Percentiles rank a stretch among this genome's conserved stretches.
phyloP scores from a whole-genome alignment of 2,888 invertebrate species.

The Agrochola circellaris region DNA sequence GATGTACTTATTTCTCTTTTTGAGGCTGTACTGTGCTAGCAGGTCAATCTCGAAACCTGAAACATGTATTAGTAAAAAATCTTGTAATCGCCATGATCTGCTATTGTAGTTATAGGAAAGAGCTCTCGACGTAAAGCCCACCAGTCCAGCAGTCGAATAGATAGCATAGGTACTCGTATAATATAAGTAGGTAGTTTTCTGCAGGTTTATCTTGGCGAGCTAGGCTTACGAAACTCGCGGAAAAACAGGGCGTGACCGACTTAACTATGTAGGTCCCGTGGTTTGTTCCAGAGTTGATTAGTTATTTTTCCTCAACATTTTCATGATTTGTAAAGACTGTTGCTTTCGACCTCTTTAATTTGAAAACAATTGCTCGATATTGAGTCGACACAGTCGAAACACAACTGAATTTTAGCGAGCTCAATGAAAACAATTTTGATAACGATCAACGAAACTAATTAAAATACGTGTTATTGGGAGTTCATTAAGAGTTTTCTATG shows the following conservation, averaged over 20 bases:
- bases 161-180: not conserved
- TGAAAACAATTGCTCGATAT: conserved; percentile 12
- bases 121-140: not conserved
- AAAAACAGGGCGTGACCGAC: conserved; percentile 55
- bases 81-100: not conserved
- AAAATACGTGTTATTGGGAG: conserved; percentile 42
- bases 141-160: not conserved
- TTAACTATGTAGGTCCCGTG: conserved; percentile 30
- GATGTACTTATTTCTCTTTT: too few relatives aligned
- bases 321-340: conserved; percentile 16
- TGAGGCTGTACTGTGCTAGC: not conserved
- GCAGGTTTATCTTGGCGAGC: conserved; percentile 34
- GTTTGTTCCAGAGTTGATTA: conserved; percentile 39
- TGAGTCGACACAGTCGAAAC: conserved; percentile 16
- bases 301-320: conserved; percentile 21
- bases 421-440: conserved; percentile 49
- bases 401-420: conserved; percentile 35
- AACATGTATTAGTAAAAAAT: not conserved
- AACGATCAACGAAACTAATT: conserved; percentile 54
- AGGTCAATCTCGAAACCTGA: not conserved
- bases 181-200: conserved; percentile 6
- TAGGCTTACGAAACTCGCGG: conserved; percentile 37
- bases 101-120: not conserved
- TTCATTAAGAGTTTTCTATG: conserved; percentile 43
- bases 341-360: conserved; percentile 28